Conservation (phyloP, 2,797 vertebrate genomes). For the Myotis vivesi region DNA sequence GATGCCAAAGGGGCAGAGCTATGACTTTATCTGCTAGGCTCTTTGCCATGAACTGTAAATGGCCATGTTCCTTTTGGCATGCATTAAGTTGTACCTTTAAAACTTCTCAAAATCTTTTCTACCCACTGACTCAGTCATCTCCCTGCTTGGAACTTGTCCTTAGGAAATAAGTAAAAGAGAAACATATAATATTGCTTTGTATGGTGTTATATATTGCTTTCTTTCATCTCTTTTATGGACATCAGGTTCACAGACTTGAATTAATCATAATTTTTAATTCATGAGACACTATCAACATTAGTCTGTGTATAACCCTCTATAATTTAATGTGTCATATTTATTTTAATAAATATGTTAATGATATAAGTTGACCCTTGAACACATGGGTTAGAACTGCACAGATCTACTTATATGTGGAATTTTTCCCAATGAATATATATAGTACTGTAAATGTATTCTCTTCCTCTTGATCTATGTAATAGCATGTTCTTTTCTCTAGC, state of each 20-base stretch:
- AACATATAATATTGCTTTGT: neutral
- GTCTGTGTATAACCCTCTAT: neutral
- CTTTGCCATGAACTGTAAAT: neutral
- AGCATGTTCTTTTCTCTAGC: neutral
- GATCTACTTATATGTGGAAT: neutral
- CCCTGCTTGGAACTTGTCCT: neutral
- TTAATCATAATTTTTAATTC: slow-evolving; percentile 29
- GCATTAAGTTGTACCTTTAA: neutral
- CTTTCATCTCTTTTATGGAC: neutral
- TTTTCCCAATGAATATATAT: neutral
- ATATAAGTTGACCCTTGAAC: neutral
- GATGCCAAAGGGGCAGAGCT: neutral
- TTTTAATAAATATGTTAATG: slow-evolving; percentile 4
- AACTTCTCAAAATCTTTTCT: neutral
- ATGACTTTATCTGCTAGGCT: neutral
- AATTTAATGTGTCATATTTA: neutral
- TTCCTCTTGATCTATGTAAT: neutral
- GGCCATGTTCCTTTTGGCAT: neutral
- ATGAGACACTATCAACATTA: neutral
- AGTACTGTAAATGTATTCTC: neutral
- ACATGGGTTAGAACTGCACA: neutral
- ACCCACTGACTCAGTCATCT: neutral
- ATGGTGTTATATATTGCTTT: slow-evolving; percentile 2
- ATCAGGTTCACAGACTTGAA: neutral
- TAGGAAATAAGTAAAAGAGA: neutral